Evolutionary conservation across 2,113 vertebrate species (phyloP), one percentile per base, ranked within the genome.

Genomic region (Strigops habroptila): DNA sequence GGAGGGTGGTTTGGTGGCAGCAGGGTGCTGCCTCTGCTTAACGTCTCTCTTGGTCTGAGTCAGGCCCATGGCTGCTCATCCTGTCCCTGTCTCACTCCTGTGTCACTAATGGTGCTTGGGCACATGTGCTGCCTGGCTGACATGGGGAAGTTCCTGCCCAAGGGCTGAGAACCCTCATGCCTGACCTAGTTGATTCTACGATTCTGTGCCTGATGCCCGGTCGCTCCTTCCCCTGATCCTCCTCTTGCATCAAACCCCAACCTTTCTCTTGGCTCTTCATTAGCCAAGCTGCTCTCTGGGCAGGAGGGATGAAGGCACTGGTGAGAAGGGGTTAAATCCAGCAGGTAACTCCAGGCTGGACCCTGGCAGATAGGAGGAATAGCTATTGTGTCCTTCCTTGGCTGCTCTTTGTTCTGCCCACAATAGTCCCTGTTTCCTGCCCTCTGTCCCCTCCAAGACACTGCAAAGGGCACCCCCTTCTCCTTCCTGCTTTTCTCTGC

Each of bases 371-470:
- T 15, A 69, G 63, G 6, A 39, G 48, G 52, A 65, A 88, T 75
- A 44, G 85, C 77, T 53, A 63, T 81, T 88, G 89, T 92, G 90
- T 92, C 81, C 64, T 82, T 83, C 49, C 78, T 90, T 90, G 87
- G 64, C 48, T 67, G 55, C 39, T 74, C 89, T 95, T 95, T 92
- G 92, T 96, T 95, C 82, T 96, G 79, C 88, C 95, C 73, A 96
- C 94, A 96, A 94, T 92, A 82, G 94, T 81, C 89, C 33, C 74
- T 2, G 63, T 82, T 97, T 97, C 96, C 96, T 97, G 96, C 92
- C 77, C 86, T 96, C 63, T 81, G 67, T 91, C 79, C 89, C 63
- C 70, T 94, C 37, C 43, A 82, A 95, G 80, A 90, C 64, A 6
- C 37, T 62, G 70, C 21, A 63, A 69, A 30, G 44, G 86, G 81